Evolutionary conservation across 2,888 invertebrate species (phyloP).

Genomic region (Cantharis flavilabris): DNA sequence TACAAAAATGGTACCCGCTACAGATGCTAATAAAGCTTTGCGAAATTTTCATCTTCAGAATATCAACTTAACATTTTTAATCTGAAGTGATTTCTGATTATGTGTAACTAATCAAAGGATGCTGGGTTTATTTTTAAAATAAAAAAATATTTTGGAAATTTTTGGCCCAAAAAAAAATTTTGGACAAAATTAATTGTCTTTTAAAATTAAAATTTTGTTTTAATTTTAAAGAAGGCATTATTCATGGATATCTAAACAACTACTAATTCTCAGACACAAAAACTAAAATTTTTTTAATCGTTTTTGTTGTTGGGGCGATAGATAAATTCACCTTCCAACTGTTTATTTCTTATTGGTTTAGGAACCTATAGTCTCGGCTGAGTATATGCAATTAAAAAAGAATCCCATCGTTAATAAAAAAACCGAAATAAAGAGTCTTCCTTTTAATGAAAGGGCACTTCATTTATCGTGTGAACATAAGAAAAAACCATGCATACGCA

Average conservation of each 20-base stretch:
- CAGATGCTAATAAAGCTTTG: not conserved
- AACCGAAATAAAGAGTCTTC: constrained; percentile 18
- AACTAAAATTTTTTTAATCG: constrained; percentile 8
- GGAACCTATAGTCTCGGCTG: constrained; percentile 9
- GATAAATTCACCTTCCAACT: constrained; percentile 9
- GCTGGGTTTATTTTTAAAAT: too few species aligned
- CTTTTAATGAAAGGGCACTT: constrained; percentile 37
- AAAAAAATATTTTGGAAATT: too few species aligned
- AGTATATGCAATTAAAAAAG: constrained; percentile 10
- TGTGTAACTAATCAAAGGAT: too few species aligned
- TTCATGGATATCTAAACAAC: not conserved
- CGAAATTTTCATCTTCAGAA: too few species aligned
- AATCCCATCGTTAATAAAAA: constrained; percentile 20
- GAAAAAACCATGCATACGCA: constrained; percentile 48
- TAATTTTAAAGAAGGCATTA: not conserved
- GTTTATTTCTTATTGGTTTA: constrained; percentile 10
- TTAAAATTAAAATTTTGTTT: not conserved
- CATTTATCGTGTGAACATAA: constrained; percentile 52
- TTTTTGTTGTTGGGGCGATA: not conserved
- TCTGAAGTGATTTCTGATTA: too few species aligned
- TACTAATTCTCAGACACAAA: constrained; percentile 17
- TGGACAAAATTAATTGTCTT: too few species aligned
- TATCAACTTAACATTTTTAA: too few species aligned
- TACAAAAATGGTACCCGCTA: not conserved
- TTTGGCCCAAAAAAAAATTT: too few species aligned